Conservation (phyloP, 2,797 vertebrate species). For the Argyrosomus regius region DNA sequence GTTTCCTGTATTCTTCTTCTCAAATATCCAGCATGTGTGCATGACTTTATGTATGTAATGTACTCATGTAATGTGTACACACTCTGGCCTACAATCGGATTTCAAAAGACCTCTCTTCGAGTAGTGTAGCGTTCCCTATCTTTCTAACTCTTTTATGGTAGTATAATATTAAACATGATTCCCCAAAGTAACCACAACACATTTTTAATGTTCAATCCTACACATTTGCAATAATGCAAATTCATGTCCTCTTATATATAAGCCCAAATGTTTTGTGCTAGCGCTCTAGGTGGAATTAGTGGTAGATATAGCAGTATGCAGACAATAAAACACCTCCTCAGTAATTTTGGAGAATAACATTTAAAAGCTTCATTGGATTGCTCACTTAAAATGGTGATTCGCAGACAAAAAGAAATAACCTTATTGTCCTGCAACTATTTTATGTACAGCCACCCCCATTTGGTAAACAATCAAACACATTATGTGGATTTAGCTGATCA, state of each 20-base stretch:
- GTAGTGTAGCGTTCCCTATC: background rate
- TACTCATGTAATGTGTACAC: background rate
- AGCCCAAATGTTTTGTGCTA: background rate
- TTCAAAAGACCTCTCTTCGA: background rate
- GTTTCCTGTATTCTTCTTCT: too few relatives aligned
- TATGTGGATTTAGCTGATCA: constrained; percentile 8
- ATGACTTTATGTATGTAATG: constrained; percentile 7
- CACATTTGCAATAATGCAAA: background rate
- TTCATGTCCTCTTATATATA: background rate
- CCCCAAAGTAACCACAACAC: background rate
- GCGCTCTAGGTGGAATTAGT: background rate
- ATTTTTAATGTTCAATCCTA: background rate
- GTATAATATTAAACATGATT: background rate
- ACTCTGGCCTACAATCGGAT: background rate
- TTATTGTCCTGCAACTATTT: background rate
- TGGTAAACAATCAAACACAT: background rate
- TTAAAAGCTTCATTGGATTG: background rate
- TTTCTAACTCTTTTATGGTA: background rate
- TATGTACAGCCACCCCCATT: background rate
- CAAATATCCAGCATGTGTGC: background rate
- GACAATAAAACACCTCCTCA: background rate
- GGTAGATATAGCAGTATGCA: too few relatives aligned
- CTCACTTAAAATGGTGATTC: constrained; percentile 1
- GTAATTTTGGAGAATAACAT: background rate
- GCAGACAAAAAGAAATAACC: background rate